Evolutionary conservation across 2,113 vertebrate genomes (phyloP), one percentile per base, ranked within the genome.

Genomic region (Scytalopus superciliaris): DNA sequence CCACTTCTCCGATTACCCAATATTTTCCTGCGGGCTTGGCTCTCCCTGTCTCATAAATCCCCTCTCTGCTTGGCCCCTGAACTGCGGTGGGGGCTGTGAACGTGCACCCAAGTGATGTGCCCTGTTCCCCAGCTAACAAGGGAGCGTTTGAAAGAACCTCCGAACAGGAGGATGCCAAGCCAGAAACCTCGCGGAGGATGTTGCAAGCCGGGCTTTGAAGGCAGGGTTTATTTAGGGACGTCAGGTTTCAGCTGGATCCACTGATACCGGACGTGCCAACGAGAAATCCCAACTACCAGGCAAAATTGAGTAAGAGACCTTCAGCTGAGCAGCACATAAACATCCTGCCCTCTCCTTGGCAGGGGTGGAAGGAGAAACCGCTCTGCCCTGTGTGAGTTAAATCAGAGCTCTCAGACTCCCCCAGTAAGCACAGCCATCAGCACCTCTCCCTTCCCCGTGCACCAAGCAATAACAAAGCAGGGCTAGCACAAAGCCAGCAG

Each of bases 11-110:
- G 4, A 96, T 97, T 96, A 97, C 91, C 67, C 96, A 94, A 68
- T 95, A 53, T 97, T 98, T 98, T 97, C 97, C 97, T 97, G 64
- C 68, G 42, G 90, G 88, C 67, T 96, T 83, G 76, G 96, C 59
- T 96, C 95, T 73, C 21, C 52, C 25, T 31, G 94, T 96, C 94
- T 97, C 96, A 96, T 94, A 97, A 97, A 97, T 73, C 87, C 87
- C 40, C 81, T 82, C 47, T 89, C 94, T 87, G 91, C 88, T 79
- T 72, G 89, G 88, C 30, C 12, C 49, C 89, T 4, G 53, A 87
- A 95, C 68, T 55, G 84, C 16, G 4, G 25, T 69, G 66, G 55
- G 93, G 78, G 92, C 88, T 81, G 95, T 77, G 74, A 93, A 94
- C 76, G 84, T 69, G 85, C 77, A 14, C 50, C 83, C 74, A 49